Conservation (phyloP, 2,888 invertebrate genomes). For the Drosophila atripex region DNA sequence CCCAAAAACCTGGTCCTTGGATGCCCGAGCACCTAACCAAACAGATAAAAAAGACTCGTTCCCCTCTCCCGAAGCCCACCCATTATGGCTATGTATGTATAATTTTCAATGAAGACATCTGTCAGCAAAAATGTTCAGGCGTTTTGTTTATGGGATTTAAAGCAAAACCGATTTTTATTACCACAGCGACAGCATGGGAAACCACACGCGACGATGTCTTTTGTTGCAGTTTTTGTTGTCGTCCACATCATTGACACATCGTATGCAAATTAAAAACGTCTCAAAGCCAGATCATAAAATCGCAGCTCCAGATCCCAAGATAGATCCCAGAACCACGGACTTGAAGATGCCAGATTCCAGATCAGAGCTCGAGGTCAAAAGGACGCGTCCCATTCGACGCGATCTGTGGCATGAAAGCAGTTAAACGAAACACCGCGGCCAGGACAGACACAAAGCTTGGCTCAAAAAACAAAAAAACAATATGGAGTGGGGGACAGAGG, state of each 20-base stretch:
- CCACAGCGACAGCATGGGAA: slow-evolving; percentile 54
- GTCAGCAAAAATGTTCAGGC: slow-evolving; percentile 80
- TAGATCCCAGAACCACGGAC: slow-evolving; percentile 5
- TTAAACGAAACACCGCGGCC: slow-evolving; percentile 76
- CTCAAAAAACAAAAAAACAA: neutral
- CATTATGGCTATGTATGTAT: slow-evolving; percentile 61
- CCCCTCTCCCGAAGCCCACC: neutral
- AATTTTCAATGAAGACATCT: slow-evolving; percentile 83
- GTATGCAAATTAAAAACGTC: slow-evolving; percentile 78
- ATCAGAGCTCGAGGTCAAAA: slow-evolving; percentile 76
- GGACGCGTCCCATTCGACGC: slow-evolving; percentile 81
- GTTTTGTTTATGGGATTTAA: slow-evolving; percentile 78
- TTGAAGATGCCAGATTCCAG: slow-evolving; percentile 11
- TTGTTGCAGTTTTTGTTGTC: slow-evolving; percentile 20
- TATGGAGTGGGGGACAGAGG: neutral
- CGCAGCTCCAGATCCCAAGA: slow-evolving; percentile 30
- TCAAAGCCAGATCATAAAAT: slow-evolving; percentile 63
- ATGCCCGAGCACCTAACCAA: slow-evolving; percentile 9
- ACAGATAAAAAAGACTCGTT: slow-evolving; percentile 4
- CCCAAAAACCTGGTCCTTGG: slow-evolving; percentile 13
- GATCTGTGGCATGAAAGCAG: slow-evolving; percentile 78
- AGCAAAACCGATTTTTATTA: slow-evolving; percentile 78
- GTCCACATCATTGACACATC: slow-evolving; percentile 79
- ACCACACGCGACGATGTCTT: slow-evolving; percentile 51
- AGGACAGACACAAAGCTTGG: neutral